These are phyloP conservation scores for Mormyrops boulengeri DNA, from an alignment of 2,797 vertebrate genomes.

Conservation along the genomic window DNA sequence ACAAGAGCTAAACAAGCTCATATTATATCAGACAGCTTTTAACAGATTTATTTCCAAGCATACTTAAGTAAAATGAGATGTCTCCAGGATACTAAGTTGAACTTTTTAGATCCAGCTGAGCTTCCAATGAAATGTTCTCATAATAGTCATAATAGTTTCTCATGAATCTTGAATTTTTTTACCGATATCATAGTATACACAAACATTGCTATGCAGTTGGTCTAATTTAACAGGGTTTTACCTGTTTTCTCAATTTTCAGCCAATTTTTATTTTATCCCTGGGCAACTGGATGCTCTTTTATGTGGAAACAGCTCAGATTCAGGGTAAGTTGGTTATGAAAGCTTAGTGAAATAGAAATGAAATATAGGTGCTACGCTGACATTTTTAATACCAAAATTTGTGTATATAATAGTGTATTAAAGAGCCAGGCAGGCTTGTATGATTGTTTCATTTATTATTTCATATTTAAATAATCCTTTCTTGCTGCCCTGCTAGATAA, in stretches of 20 bases:
- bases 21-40: background rate
- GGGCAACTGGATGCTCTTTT: constrained; percentile 84
- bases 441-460: background rate
- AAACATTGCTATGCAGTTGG: background rate
- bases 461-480: background rate
- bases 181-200: background rate
- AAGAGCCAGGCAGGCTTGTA: background rate
- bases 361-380: background rate
- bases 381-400: background rate
- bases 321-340: constrained; percentile 74
- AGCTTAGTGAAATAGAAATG: background rate
- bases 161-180: background rate
- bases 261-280: constrained; percentile 87
- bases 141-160: background rate
- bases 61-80: background rate
- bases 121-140: background rate
- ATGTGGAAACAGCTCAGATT: constrained; percentile 96
- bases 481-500: background rate
- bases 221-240: constrained; percentile 24
- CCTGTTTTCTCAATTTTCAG: constrained; percentile 52
- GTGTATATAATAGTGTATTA: background rate
- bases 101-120: background rate
- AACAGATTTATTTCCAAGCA: background rate
- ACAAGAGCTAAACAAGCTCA: background rate
- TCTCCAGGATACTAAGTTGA: background rate